Percentiles rank a stretch among this genome's conserved stretches.
Evolutionary conservation across 1,140 invertebrate species (phyloP).

Genomic region (Drosophila willistoni): DNA sequence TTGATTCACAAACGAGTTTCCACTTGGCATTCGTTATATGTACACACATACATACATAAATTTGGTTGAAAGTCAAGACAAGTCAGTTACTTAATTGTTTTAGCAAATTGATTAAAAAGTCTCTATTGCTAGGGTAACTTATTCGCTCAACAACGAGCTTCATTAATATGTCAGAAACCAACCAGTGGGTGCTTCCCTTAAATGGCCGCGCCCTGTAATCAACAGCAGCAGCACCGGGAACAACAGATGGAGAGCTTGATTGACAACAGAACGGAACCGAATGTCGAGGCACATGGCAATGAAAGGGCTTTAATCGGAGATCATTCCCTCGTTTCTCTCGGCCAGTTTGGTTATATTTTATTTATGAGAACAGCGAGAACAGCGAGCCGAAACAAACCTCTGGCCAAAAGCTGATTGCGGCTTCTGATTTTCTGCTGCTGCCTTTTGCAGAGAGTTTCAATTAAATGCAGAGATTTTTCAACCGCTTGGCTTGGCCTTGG

Average conservation of each 20-base stretch:
- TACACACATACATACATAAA: neutral
- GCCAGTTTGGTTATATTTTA: slow-evolving; percentile 62
- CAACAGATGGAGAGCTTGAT: slow-evolving; percentile 52
- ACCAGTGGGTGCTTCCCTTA: slow-evolving; percentile 35
- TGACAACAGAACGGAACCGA: slow-evolving; percentile 26
- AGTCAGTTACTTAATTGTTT: slow-evolving; percentile 78
- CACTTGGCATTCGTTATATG: neutral
- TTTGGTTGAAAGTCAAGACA: slow-evolving; percentile 16
- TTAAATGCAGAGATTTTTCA: slow-evolving; percentile 73
- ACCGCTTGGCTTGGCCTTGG: slow-evolving; percentile 21
- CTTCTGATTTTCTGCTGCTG: slow-evolving; percentile 9
- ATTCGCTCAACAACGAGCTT: slow-evolving; percentile 40
- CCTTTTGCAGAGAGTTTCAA: slow-evolving; percentile 58
- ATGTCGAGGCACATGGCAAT: neutral
- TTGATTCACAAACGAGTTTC: slow-evolving; percentile 27
- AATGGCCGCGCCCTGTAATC: slow-evolving; percentile 58
- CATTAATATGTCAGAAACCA: slow-evolving; percentile 70
- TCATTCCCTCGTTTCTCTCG: slow-evolving; percentile 26
- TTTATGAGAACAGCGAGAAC: slow-evolving; percentile 53
- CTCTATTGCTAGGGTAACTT: slow-evolving; percentile 54
- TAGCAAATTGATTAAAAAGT: slow-evolving; percentile 73
- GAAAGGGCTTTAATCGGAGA: slow-evolving; percentile 45
- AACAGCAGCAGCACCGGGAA: slow-evolving; percentile 37
- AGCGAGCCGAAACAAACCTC: slow-evolving; percentile 5
- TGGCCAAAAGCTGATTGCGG: slow-evolving; percentile 45